Conservation (phyloP, 2,113 vertebrate genomes). For the Corydoras maculifer region DNA sequence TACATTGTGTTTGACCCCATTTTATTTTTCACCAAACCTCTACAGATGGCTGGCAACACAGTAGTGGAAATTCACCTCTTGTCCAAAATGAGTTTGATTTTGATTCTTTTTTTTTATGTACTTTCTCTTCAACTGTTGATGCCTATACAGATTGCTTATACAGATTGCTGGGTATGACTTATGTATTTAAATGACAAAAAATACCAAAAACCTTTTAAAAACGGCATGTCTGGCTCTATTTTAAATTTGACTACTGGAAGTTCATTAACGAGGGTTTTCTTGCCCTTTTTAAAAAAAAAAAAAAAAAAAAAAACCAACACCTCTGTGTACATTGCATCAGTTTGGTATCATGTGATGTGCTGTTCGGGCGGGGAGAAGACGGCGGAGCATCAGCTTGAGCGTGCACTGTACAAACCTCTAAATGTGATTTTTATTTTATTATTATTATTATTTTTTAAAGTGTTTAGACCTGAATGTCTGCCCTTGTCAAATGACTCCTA, state of each 20-base stretch:
- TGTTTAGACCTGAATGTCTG: conserved; percentile 67
- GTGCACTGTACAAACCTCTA: conserved; percentile 59
- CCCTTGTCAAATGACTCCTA: conserved; percentile 67
- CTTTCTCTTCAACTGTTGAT: conserved; percentile 44
- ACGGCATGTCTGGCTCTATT: conserved; percentile 68
- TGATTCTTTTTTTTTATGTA: conserved; percentile 55
- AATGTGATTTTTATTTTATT: conserved; percentile 42
- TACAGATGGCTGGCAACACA: conserved; percentile 57
- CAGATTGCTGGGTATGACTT: conserved; percentile 59
- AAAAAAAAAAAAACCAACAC: conserved; percentile 17
- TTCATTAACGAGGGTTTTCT: conserved; percentile 57
- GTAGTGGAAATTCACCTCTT: conserved; percentile 52
- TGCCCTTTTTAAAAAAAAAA: conserved; percentile 47
- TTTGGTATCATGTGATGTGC: conserved; percentile 63
- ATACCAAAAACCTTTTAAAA: conserved; percentile 58
- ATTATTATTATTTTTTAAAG: conserved; percentile 46
- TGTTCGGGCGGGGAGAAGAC: conserved; percentile 60
- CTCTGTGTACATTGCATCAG: conserved; percentile 51
- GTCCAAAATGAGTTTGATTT: conserved; percentile 52
- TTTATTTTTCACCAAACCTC: conserved; percentile 43
- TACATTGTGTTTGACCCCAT: conserved; percentile 34
- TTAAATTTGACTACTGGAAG: conserved; percentile 70
- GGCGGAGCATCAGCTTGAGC: conserved; percentile 50
- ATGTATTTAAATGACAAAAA: conserved; percentile 59
- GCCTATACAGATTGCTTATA: conserved; percentile 47